Percentiles rank a stretch among this genome's conserved stretches.
Evolutionary conservation across 92 coral and sea anemone genomes (phyloP).

Genomic region (Phenganax stokvisi): DNA sequence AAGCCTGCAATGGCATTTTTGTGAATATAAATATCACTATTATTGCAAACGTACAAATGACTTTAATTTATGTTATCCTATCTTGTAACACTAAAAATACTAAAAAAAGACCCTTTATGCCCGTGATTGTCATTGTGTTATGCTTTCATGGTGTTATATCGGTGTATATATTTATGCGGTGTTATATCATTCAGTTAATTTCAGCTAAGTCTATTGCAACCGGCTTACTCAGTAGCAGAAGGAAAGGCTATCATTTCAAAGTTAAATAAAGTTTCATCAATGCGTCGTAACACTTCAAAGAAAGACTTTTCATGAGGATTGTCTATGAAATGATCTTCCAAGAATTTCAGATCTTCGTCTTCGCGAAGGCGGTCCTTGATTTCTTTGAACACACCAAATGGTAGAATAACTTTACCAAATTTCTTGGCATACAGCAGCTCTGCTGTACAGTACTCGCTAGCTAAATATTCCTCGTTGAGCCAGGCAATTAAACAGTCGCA

Average conservation of each 20-base stretch:
- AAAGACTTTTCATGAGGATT: constrained; percentile 51
- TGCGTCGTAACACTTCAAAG: constrained; percentile 62
- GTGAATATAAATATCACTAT: too few species aligned
- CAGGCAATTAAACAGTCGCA: constrained; percentile 62
- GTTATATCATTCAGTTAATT: too few species aligned
- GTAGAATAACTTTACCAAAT: constrained; percentile 52
- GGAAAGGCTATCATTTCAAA: constrained; percentile 49
- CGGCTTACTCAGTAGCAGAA: too few species aligned
- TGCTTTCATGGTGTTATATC: too few species aligned
- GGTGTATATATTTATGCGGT: too few species aligned
- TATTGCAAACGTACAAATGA: too few species aligned
- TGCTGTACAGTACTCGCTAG: constrained; percentile 54
- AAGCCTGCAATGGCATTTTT: too few species aligned
- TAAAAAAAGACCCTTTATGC: too few species aligned
- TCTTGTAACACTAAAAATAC: too few species aligned
- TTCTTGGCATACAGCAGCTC: constrained; percentile 56
- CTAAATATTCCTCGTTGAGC: constrained; percentile 60
- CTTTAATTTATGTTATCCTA: too few species aligned
- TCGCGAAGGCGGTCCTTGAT: constrained; percentile 31
- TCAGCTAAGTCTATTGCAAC: too few species aligned
- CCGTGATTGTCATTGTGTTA: too few species aligned
- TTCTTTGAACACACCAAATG: constrained; percentile 55
- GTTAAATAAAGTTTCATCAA: constrained; percentile 54
- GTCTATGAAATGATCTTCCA: constrained; percentile 33
- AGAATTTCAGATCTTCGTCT: constrained; percentile 50